These are phyloP conservation scores for Acholoe squamosa DNA, from an alignment of 2,888 invertebrate species.

Conservation along the genomic window DNA sequence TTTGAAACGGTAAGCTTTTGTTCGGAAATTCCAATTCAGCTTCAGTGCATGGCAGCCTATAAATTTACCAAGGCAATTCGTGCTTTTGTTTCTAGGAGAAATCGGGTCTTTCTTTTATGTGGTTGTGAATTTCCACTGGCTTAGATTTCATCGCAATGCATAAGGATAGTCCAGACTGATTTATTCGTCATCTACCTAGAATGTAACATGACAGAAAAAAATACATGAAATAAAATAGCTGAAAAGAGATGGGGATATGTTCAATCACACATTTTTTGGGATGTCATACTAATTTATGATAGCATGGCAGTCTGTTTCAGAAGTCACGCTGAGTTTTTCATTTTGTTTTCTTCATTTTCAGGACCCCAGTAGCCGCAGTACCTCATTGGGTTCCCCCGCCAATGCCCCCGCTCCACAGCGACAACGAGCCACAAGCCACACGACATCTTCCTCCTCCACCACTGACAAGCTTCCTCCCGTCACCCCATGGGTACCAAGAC, in stretches of 20 bases:
- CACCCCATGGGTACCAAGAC: conserved; percentile 59
- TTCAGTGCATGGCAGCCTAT: neutral
- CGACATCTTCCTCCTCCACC: conserved; percentile 42
- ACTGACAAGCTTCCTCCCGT: conserved; percentile 55
- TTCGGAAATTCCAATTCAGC: conserved; percentile 9
- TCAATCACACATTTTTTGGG: neutral
- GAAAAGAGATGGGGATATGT: neutral
- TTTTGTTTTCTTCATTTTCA: neutral
- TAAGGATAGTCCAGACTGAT: no score
- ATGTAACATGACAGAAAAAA: neutral
- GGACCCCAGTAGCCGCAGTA: conserved; percentile 57
- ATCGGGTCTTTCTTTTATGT: no score
- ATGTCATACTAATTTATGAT: neutral
- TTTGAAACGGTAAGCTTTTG: conserved; percentile 53
- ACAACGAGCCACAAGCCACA: conserved; percentile 31
- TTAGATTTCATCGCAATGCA: no score
- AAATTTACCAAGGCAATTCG: neutral
- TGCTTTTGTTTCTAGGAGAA: no score
- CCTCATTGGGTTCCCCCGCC: conserved; percentile 58
- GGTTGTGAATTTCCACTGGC: no score
- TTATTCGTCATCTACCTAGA: neutral
- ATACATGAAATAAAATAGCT: no score
- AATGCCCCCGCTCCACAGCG: conserved; percentile 8
- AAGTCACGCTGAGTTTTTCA: neutral
- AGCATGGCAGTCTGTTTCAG: neutral